Percentiles rank a stretch among this genome's conserved stretches.
Evolutionary conservation across 2,113 vertebrate species (phyloP).

Genomic region (Lichenostomus cassidix): DNA sequence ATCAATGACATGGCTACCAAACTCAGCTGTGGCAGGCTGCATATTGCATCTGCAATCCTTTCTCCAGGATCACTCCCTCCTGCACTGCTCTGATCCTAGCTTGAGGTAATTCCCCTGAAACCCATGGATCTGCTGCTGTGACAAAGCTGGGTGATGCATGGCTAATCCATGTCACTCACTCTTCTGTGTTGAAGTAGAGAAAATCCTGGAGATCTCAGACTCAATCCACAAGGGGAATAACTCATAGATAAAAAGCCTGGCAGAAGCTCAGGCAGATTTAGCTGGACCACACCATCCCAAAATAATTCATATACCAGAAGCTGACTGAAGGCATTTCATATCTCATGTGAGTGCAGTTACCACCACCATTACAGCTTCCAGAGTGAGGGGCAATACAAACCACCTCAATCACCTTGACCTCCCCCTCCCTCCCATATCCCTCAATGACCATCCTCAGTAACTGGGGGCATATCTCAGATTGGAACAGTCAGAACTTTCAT

Average conservation of each 20-base stretch:
- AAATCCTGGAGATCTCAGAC: not conserved
- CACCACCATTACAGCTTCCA: not conserved
- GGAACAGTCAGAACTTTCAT: not conserved
- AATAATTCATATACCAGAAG: not conserved
- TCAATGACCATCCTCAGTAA: not conserved
- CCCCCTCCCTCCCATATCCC: not conserved
- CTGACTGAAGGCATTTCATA: not conserved
- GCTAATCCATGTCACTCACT: not conserved
- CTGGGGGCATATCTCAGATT: accelerated
- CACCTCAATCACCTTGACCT: too few species aligned
- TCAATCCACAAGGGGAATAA: not conserved
- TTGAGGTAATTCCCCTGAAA: not conserved
- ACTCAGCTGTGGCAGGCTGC: not conserved
- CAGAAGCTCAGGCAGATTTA: not conserved
- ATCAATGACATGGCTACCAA: not conserved
- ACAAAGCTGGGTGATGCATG: not conserved
- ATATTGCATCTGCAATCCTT: not conserved
- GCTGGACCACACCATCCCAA: accelerated
- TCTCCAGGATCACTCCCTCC: not conserved
- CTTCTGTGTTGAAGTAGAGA: not conserved
- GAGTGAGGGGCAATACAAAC: too few species aligned
- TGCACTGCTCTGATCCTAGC: not conserved
- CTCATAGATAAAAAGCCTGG: not conserved
- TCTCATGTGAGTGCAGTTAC: not conserved
- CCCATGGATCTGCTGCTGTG: not conserved